A percentile compares a stretch with the other conserved stretches of the same genome.
Evolutionary conservation across 2,888 invertebrate species (phyloP).

Genomic region (Shargacucullia verbasci): DNA sequence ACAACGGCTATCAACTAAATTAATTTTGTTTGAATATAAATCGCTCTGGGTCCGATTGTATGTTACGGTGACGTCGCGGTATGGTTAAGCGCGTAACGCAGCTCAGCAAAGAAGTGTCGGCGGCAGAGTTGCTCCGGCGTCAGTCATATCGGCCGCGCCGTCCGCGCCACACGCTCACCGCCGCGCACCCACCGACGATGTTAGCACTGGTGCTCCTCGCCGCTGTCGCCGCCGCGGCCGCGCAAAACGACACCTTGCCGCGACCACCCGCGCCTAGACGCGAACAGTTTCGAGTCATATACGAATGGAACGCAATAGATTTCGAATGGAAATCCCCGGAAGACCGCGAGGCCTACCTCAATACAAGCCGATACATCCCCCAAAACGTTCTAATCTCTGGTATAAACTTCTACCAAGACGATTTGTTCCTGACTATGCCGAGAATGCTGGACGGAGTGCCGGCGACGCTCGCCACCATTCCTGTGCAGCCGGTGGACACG

Average conservation of each 20-base stretch:
- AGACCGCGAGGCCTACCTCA: constrained; percentile 86
- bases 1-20: constrained; percentile 43
- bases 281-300: constrained; percentile 91
- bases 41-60: constrained; percentile 65
- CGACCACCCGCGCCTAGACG: constrained; percentile 74
- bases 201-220: constrained; percentile 71
- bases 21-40: constrained; percentile 56
- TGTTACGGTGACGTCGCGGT: constrained; percentile 49
- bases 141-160: constrained; percentile 79
- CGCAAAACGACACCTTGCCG: constrained; percentile 75
- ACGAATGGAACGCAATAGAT: constrained; percentile 93
- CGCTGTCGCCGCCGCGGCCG: constrained; percentile 79
- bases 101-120: constrained; percentile 48
- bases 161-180: constrained; percentile 74
- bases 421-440: constrained; percentile 91
- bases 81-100: constrained; percentile 70
- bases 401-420: constrained; percentile 91
- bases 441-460: constrained; percentile 92
- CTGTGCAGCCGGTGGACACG: constrained; percentile 85
- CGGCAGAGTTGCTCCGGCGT: constrained; percentile 66
- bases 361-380: constrained; percentile 90
- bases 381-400: constrained; percentile 92
- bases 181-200: constrained; percentile 70
- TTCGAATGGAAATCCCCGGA: constrained; percentile 91
- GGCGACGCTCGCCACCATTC: constrained; percentile 89